Evolutionary conservation across 2,888 invertebrate species (phyloP), one percentile per base, ranked within the genome.

Genomic region (Formica aserva): DNA sequence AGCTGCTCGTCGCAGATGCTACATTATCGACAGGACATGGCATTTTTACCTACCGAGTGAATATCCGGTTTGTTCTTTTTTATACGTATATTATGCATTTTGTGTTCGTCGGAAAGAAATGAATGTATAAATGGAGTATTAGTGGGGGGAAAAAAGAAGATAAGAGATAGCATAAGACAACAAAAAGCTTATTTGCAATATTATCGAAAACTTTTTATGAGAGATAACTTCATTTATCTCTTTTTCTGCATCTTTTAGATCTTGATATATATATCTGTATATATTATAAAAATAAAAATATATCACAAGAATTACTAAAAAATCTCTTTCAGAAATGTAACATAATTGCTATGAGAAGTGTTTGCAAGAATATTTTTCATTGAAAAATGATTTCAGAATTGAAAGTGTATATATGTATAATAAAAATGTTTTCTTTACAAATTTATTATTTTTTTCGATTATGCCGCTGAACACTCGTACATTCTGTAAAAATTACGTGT

Each of bases 401-500:
- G 6, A 3, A 15, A 18, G 18, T 18, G 18, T 62, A 15, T 11
- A 22, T 11, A 35, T 35, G 32, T 35, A 29, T 29, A 45, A 62
- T 29, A 41, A 18, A 57, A 26, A 67, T 45, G 1, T 11, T 32
- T 67, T 52, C 3, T 26, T 60, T 38, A 60, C n/a, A 62, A 72
- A 74, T 74, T 45, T 52, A 85, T 57, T 29, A 26, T 35, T 22
- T 75, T 60, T 18, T n/a, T 52, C 48, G 1, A 60, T 8, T n/a
- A 11, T 26, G 52, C 35, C 32, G 5, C 35, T 52, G 63, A 62
- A n/a, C 22, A 55, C 1, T 74, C 66, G 74, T 63, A 82, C 13
- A 83, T 18, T 78, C 55, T 72, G 32, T 63, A 62, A 81, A n/a
- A 71, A 75, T 60, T 75, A 71, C 60, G 29, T 69, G 86, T 62